Evolutionary conservation across 2,113 vertebrate genomes (phyloP).

Genomic region (Oryzias woworae): DNA sequence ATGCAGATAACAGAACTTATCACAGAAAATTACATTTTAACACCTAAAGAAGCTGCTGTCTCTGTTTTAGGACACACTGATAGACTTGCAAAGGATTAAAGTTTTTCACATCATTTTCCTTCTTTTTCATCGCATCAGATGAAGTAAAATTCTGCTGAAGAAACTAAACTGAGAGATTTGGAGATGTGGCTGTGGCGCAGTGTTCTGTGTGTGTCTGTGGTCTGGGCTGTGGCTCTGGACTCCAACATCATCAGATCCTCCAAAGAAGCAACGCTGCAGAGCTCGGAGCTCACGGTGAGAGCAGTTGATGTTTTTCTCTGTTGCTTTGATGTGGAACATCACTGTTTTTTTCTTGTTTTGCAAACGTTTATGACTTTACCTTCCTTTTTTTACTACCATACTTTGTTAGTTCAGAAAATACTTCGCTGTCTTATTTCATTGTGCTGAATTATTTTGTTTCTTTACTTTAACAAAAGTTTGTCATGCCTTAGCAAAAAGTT

Average conservation of each 20-base stretch:
- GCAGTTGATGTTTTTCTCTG: neutral
- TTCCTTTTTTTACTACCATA: too few species aligned
- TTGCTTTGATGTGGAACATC: neutral
- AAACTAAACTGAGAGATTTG: neutral
- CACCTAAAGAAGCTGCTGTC: neutral
- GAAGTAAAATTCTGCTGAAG: neutral
- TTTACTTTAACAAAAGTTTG: too few species aligned
- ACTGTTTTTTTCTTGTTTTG: too few species aligned
- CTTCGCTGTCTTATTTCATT: too few species aligned
- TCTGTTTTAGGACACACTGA: neutral
- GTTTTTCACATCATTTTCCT: neutral
- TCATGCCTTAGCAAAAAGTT: too few species aligned
- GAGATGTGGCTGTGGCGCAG: conserved; percentile 46
- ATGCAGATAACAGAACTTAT: neutral
- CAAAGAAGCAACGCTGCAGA: conserved; percentile 44
- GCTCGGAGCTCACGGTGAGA: conserved; percentile 39
- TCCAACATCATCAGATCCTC: conserved; percentile 75
- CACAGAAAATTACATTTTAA: neutral
- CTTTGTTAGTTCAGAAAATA: too few species aligned
- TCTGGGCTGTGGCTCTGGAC: conserved; percentile 60
- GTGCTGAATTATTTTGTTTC: too few species aligned
- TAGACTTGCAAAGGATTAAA: neutral
- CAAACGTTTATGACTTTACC: too few species aligned
- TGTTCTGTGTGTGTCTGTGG: conserved; percentile 47
- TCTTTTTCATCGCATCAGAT: too few species aligned